phyloP scores from a whole-genome alignment of 2,113 vertebrate genomes.

The Entelurus aequoreus region DNA sequence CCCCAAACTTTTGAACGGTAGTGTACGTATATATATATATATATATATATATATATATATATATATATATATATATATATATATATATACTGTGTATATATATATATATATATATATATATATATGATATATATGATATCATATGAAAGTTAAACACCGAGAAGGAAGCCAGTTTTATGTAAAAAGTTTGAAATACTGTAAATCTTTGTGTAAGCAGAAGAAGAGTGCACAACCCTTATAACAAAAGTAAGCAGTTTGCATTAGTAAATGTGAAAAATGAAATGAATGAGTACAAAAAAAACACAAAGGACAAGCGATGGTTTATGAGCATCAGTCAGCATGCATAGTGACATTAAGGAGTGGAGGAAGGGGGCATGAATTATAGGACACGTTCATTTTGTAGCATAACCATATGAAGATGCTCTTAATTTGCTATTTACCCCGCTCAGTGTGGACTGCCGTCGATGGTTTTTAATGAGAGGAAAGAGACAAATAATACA shows the following conservation, averaged over 20 bases:
- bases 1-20: no score
- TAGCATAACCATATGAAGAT: conserved; percentile 68
- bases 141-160: conserved; percentile 62
- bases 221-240: conserved; percentile 42
- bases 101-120: not conserved
- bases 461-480: conserved; percentile 72
- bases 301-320: conserved; percentile 51
- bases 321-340: conserved; percentile 45
- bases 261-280: conserved; percentile 58
- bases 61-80: no score
- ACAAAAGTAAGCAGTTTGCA: conserved; percentile 39
- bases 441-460: conserved; percentile 92
- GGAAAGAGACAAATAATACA: conserved; percentile 70
- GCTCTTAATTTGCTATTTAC: conserved; percentile 79
- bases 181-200: conserved; percentile 50
- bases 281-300: conserved; percentile 46
- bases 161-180: conserved; percentile 63
- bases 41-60: no score
- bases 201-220: conserved; percentile 59
- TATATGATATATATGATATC: conserved; percentile 29
- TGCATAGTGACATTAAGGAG: conserved; percentile 62
- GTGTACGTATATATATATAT: no score
- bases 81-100: no score
- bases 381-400: conserved; percentile 62
- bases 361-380: conserved; percentile 20